phyloP scores from a whole-genome alignment of 2,888 invertebrate genomes.

The Thymelicus sylvestris region DNA sequence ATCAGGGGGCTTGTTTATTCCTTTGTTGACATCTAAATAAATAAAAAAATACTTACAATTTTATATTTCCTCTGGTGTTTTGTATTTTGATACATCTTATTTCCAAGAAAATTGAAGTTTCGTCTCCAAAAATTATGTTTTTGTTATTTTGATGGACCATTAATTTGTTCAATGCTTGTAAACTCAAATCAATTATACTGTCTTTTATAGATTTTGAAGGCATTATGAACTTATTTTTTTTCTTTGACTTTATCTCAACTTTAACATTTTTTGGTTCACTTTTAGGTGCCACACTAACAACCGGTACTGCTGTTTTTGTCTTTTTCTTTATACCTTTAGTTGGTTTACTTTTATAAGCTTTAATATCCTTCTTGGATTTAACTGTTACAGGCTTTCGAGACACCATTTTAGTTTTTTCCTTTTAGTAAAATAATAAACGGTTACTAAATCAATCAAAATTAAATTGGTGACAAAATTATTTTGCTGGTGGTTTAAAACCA shows the following conservation, averaged over 20 bases:
- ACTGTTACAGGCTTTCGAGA: neutral
- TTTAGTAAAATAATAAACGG: too few relatives aligned
- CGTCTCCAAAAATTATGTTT: slow-evolving; percentile 83
- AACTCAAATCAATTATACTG: slow-evolving; percentile 57
- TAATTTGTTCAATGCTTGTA: slow-evolving; percentile 64
- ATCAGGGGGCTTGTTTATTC: too few relatives aligned
- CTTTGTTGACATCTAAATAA: slow-evolving; percentile 2
- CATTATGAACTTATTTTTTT: slow-evolving; percentile 61
- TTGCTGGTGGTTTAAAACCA: too few relatives aligned
- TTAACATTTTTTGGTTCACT: slow-evolving; percentile 33
- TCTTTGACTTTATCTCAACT: slow-evolving; percentile 43
- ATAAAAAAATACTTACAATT: slow-evolving; percentile 81
- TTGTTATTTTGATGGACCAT: slow-evolving; percentile 60
- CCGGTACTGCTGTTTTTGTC: neutral
- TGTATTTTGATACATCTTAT: slow-evolving; percentile 87
- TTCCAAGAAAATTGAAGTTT: slow-evolving; percentile 85
- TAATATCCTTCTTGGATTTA: slow-evolving; percentile 18
- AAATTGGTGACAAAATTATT: too few relatives aligned
- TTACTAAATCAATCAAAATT: too few relatives aligned
- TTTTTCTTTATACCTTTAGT: slow-evolving; percentile 18
- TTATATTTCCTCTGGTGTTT: slow-evolving; percentile 83
- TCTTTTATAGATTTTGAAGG: slow-evolving; percentile 67
- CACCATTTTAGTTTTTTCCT: slow-evolving; percentile 15
- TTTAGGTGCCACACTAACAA: neutral
- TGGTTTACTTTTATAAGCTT: slow-evolving; percentile 2